Base-by-base conservation (phyloP, 2,888 invertebrate species). In the Drosophila falleni region DNA sequence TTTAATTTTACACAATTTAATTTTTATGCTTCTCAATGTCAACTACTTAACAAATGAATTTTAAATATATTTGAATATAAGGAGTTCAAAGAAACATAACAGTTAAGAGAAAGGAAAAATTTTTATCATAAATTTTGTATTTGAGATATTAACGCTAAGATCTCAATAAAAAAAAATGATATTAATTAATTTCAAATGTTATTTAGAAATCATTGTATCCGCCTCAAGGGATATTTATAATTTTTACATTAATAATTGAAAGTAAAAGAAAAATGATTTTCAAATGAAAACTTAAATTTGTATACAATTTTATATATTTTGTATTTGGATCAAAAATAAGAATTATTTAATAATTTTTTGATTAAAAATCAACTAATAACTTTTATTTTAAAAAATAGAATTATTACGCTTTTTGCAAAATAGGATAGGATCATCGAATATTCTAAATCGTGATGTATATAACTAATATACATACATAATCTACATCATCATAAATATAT, bases 381-480 rank as follows among this genome's bases (percentile, higher is more conserved):
- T 16, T 31, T 16, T 49, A 11, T 10, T 31, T 31, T 10, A 16
- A 5, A 11, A 16, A 31, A 5, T 31, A 31, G 31, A 49, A 31
- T 31, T 10, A 6, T 49, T 16, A 47, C 15, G 47, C 15, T 49
- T 31, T 31, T 49, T 16, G 26, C 33, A 51, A 59, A 51, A 53
- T 62, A 74, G 63, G 64, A 59, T 77, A 56, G 39, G 29, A 42
- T 44, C 6, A n/a, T 39, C 44, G 26, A 63, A 39, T 51, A 51
- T 51, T 26, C 53, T 77, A 47, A 44, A 44, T 68, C n/a, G 70
- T 74, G 75, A 78, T 75, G 74, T 44, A 60, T 55, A 66, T 68
- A 58, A 50, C 47, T 47, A 39, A 39, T 58, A 59, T 53, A 53
- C 42, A 58, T 65, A 61, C 51, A 49, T 53, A 56, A 47, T 65